These are phyloP conservation scores for Holacanthella duospinosa DNA, from an alignment of 2,888 invertebrate genomes.

Conservation along the genomic window DNA sequence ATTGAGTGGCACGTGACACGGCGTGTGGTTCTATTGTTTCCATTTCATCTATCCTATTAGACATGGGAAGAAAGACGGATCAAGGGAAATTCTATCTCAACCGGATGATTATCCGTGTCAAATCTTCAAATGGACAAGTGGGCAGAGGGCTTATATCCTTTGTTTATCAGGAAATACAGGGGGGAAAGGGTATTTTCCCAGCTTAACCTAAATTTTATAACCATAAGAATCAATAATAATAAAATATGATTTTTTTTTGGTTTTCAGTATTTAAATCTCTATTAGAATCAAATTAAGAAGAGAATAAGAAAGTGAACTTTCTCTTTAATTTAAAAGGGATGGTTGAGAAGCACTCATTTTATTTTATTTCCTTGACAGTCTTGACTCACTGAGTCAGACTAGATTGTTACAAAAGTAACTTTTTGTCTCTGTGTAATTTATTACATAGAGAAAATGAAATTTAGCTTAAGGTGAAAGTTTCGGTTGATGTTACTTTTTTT, in stretches of 20 bases:
- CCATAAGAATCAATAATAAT: no score
- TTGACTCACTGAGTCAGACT: no score
- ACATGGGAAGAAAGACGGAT: neutral
- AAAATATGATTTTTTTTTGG: no score
- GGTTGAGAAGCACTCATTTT: no score
- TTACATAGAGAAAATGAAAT: no score
- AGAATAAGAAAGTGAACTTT: neutral
- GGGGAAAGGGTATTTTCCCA: no score
- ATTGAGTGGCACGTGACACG: conserved; percentile 15
- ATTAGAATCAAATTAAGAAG: neutral
- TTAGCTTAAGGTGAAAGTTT: no score
- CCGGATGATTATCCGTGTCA: conserved; percentile 36
- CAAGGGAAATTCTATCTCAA: conserved; percentile 16
- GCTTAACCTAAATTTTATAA: neutral
- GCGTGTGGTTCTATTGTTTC: conserved; percentile 16
- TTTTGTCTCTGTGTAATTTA: no score
- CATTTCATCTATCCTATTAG: conserved; percentile 14
- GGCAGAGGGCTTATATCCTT: neutral
- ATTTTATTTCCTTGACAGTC: no score
- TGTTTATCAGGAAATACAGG: neutral
- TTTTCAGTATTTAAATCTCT: neutral
- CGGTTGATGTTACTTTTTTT: neutral
- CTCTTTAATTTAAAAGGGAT: neutral
- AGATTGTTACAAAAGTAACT: no score
- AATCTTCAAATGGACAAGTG: conserved; percentile 14